Evolutionary conservation across 2,797 vertebrate genomes (phyloP).

Genomic region (Atherinosoma microstoma): DNA sequence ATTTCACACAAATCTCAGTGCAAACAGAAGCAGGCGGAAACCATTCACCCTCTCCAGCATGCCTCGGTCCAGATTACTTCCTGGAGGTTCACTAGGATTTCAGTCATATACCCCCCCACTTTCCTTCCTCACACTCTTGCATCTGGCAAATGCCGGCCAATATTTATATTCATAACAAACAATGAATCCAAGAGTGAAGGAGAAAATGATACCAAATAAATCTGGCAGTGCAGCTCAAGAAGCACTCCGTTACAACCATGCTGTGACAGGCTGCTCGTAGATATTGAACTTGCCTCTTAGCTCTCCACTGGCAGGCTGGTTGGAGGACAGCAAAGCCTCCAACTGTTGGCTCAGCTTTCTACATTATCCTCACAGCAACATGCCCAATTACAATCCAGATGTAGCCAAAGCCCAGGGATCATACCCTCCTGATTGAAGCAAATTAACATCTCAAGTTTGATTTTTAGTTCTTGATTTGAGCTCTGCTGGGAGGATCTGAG

Average conservation of each 20-base stretch:
- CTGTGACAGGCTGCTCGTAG: slow-evolving; percentile 44
- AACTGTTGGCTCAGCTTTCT: slow-evolving; percentile 37
- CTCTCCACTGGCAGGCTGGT: slow-evolving; percentile 24
- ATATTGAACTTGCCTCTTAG: slow-evolving; percentile 46
- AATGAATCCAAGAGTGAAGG: slow-evolving; percentile 48
- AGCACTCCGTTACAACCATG: slow-evolving; percentile 24
- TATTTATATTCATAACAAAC: slow-evolving; percentile 78
- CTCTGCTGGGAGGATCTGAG: slow-evolving; percentile 19
- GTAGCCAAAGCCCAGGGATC: slow-evolving; percentile 56
- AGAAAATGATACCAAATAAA: slow-evolving; percentile 41
- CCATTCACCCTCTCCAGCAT: slow-evolving; percentile 43
- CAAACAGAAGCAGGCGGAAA: slow-evolving; percentile 70
- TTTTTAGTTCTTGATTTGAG: slow-evolving; percentile 37
- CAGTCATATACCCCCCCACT: slow-evolving; percentile 40
- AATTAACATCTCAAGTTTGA: slow-evolving; percentile 57
- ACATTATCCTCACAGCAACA: slow-evolving; percentile 57
- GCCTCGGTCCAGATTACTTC: slow-evolving; percentile 65
- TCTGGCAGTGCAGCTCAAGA: slow-evolving; percentile 39
- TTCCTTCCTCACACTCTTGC: slow-evolving; percentile 41
- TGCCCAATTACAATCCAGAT: slow-evolving; percentile 72
- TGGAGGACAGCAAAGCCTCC: slow-evolving; percentile 46
- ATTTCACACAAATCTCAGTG: slow-evolving; percentile 57
- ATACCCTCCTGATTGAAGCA: slow-evolving; percentile 58
- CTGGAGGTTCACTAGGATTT: slow-evolving; percentile 65
- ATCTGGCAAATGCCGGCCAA: slow-evolving; percentile 57